Evolutionary conservation across 1,140 invertebrate genomes (phyloP).

Genomic region (Coenobita brevimanus): DNA sequence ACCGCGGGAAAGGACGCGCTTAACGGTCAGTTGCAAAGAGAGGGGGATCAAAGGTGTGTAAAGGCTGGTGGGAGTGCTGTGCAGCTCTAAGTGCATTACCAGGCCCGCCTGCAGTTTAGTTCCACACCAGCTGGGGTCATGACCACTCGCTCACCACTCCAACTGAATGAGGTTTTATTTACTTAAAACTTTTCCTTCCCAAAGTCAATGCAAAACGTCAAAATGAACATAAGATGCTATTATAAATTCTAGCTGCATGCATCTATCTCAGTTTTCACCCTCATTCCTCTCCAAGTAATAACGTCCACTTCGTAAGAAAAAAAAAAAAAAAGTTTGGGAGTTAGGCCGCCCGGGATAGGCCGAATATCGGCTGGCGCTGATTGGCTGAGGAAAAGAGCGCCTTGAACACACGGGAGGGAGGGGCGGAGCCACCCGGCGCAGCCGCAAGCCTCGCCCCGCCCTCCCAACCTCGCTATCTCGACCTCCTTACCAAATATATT

Average conservation of each 20-base stretch:
- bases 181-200: constrained; percentile 43
- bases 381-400: constrained; percentile 54
- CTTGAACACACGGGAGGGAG: constrained; percentile 29
- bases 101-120: constrained; percentile 60
- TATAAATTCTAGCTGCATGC: constrained; percentile 44
- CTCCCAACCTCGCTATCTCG: constrained; percentile 56
- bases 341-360: constrained; percentile 60
- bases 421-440: constrained; percentile 57
- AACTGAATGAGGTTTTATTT: constrained; percentile 56
- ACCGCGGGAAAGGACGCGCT: constrained; percentile 56
- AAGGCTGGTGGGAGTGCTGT: constrained; percentile 58
- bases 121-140: constrained; percentile 41
- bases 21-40: constrained; percentile 67
- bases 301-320: constrained; percentile 40
- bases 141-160: constrained; percentile 52
- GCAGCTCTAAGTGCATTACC: constrained; percentile 66
- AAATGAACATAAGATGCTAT: constrained; percentile 42
- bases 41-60: constrained; percentile 57
- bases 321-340: constrained; percentile 58
- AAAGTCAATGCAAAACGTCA: not conserved
- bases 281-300: constrained; percentile 63
- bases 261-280: constrained; percentile 51
- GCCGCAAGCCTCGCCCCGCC: constrained; percentile 43
- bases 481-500: constrained; percentile 67
- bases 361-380: constrained; percentile 49